Conservation (phyloP, 2,113 vertebrate species). For the Caretta caretta region DNA sequence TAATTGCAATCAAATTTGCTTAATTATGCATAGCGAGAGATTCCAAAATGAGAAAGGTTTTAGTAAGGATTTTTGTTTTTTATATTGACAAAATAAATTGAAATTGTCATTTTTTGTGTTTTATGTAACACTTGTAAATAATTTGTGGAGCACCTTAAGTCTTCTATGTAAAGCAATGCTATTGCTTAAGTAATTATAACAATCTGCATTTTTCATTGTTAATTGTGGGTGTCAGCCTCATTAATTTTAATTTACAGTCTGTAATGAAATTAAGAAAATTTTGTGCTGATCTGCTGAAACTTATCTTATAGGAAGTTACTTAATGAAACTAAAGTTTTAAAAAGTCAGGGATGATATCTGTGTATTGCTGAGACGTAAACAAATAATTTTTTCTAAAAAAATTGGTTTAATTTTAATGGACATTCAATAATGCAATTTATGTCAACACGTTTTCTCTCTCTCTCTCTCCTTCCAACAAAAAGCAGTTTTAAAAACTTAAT, state of each 20-base stretch:
- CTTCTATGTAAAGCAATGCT: constrained; percentile 97
- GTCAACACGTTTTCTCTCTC: not conserved
- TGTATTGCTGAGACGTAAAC: constrained; percentile 62
- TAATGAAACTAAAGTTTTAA: constrained; percentile 83
- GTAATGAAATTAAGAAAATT: constrained; percentile 99
- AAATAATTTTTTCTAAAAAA: constrained; percentile 43
- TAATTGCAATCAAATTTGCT: constrained; percentile 99
- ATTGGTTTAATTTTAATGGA: constrained; percentile 60
- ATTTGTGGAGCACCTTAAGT: constrained; percentile 96
- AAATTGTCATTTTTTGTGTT: constrained; percentile 99
- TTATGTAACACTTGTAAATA: constrained; percentile 96
- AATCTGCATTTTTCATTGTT: constrained; percentile 99
- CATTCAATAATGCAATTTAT: constrained; percentile 41
- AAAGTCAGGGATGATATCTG: constrained; percentile 74
- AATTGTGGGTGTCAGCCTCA: constrained; percentile 99
- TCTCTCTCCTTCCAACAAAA: not conserved
- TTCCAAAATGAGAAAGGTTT: constrained; percentile 99
- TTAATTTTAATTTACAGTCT: constrained; percentile 99
- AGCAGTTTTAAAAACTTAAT: constrained; percentile 64
- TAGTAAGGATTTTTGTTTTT: constrained; percentile 95
- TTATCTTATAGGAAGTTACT: constrained; percentile 87
- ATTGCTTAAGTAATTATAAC: constrained; percentile 99
- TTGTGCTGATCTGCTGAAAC: constrained; percentile 99
- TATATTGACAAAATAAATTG: constrained; percentile 99
- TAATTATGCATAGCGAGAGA: constrained; percentile 99